Evolutionary conservation across 2,888 invertebrate species (phyloP).

Genomic region (Sepiola atlantica): DNA sequence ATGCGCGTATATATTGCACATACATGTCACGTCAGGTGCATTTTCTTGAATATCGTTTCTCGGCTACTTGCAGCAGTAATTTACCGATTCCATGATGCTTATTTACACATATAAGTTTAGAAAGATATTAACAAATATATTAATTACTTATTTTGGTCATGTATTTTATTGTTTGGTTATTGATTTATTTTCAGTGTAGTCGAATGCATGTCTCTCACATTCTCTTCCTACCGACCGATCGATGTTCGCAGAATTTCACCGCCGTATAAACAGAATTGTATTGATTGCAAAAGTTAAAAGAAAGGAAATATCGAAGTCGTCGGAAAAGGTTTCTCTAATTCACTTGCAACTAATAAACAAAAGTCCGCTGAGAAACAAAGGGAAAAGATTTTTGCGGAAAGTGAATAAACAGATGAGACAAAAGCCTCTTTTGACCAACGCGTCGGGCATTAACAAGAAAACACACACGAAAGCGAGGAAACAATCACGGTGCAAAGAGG

Average conservation of each 20-base stretch:
- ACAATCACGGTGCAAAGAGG: background rate
- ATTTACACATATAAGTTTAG: background rate
- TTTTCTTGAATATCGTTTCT: too few relatives aligned
- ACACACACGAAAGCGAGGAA: background rate
- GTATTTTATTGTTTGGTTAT: background rate
- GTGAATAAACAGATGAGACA: constrained; percentile 32
- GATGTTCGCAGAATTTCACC: background rate
- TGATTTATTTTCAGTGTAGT: background rate
- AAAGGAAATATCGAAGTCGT: background rate
- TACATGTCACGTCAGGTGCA: too few relatives aligned
- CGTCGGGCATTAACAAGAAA: background rate
- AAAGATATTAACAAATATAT: background rate
- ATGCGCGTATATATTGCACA: too few relatives aligned
- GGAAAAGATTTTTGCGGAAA: background rate
- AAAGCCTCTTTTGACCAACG: constrained; percentile 8
- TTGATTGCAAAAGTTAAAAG: background rate
- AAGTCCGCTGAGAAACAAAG: background rate
- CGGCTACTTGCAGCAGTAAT: too few relatives aligned
- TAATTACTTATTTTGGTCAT: background rate
- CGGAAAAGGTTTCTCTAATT: background rate
- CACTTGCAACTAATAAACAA: background rate
- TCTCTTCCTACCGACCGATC: background rate
- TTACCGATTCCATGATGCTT: too few relatives aligned
- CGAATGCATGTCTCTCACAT: background rate
- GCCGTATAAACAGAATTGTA: background rate